Percentiles rank a stretch among this genome's conserved stretches.
Conservation (phyloP, 1,140 invertebrate species). For the Charaxes varanes region DNA sequence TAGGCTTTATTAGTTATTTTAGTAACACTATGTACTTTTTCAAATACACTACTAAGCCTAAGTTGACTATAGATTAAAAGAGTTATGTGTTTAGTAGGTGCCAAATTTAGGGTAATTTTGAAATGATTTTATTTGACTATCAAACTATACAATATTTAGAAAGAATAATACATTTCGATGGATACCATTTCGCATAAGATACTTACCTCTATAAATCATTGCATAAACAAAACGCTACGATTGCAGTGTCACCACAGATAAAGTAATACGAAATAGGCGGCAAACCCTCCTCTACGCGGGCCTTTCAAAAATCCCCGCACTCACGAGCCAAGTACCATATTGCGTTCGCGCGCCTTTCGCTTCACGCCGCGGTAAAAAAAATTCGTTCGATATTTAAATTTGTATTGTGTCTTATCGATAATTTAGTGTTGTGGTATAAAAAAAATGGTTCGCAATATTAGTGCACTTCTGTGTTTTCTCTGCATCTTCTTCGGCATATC, state of each 20-base stretch:
- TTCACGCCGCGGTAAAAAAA: conserved; percentile 31
- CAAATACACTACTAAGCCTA: no score
- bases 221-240: conserved; percentile 53
- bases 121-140: no score
- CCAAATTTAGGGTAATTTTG: no score
- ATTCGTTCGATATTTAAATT: conserved; percentile 22
- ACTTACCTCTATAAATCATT: conserved; percentile 5
- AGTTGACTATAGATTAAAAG: no score
- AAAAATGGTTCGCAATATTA: conserved; percentile 58
- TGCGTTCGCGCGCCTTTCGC: conserved; percentile 57
- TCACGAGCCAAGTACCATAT: conserved; percentile 43
- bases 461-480: conserved; percentile 53
- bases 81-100: no score
- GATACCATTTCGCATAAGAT: neutral
- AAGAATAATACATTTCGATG: neutral
- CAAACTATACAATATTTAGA: neutral
- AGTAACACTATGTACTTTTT: no score
- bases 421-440: conserved; percentile 5
- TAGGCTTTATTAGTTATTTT: no score
- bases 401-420: conserved; percentile 11
- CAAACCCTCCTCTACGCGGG: conserved; percentile 69
- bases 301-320: conserved; percentile 65
- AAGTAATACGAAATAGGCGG: conserved; percentile 43
- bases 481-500: conserved; percentile 51
- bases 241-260: conserved; percentile 13